These are phyloP conservation scores for Agraylea sexmaculata DNA, from an alignment of 1,140 invertebrate species.

Conservation along the genomic window DNA sequence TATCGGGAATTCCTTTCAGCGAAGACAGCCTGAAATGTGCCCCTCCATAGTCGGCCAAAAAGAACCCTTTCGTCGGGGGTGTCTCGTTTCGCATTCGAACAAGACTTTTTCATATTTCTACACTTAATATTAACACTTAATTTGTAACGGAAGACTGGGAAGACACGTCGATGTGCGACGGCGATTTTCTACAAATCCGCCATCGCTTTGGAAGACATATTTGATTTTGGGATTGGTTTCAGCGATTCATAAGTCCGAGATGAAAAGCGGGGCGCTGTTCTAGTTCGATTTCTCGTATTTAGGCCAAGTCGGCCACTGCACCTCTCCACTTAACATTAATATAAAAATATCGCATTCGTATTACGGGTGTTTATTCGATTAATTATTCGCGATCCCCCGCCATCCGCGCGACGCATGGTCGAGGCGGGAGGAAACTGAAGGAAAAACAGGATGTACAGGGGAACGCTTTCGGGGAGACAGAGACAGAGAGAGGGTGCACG, in stretches of 20 bases:
- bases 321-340: too few species aligned
- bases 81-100: conserved; percentile 23
- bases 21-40: conserved; percentile 41
- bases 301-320: too few species aligned
- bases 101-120: background rate
- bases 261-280: too few species aligned
- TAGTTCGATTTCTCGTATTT: too few species aligned
- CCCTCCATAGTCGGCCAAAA: conserved; percentile 50
- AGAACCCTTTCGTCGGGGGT: conserved; percentile 42
- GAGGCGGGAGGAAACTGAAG: conserved; percentile 19
- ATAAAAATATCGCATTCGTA: too few species aligned
- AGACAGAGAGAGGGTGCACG: conserved; percentile 27
- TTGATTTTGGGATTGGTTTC: too few species aligned
- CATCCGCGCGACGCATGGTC: conserved; percentile 17
- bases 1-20: conserved; percentile 28
- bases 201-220: conserved; percentile 29
- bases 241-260: too few species aligned
- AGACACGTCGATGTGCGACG: conserved; percentile 16
- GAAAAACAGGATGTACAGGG: conserved; percentile 30
- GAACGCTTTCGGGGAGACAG: conserved; percentile 36
- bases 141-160: conserved; percentile 23
- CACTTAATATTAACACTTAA: conserved; percentile 3
- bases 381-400: conserved; percentile 13
- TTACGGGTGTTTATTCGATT: too few species aligned
- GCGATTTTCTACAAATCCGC: conserved; percentile 10